phyloP scores from a whole-genome alignment of 23 tunicate species.

The Halocynthia aurantium region DNA sequence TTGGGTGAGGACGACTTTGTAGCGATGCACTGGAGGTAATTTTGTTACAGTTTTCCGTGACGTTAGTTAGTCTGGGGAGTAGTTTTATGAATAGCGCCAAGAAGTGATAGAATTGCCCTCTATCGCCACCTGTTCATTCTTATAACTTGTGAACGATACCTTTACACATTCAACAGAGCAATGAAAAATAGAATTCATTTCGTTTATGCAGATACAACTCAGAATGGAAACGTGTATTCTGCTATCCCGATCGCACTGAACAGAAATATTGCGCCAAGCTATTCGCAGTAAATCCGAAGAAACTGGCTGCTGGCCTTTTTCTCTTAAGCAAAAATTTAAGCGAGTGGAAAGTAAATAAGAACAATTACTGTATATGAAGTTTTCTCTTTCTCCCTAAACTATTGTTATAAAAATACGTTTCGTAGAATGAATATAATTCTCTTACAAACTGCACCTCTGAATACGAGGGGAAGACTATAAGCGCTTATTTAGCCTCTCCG shows the following conservation, averaged over 20 bases:
- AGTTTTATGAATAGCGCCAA: not conserved
- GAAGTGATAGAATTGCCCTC: not conserved
- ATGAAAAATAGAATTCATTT: not conserved
- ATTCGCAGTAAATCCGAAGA: not conserved
- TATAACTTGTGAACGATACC: not conserved
- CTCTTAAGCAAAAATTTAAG: no score
- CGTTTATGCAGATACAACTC: conserved; percentile 2
- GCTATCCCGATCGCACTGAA: conserved; percentile 22
- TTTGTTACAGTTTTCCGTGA: not conserved
- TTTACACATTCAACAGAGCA: not conserved
- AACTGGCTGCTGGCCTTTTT: not conserved
- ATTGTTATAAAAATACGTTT: no score
- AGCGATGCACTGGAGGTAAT: conserved; percentile 22
- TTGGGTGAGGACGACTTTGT: not conserved
- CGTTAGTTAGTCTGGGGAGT: not conserved
- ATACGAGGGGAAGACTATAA: no score
- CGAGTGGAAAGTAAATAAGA: no score
- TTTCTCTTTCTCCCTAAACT: no score
- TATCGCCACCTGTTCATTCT: not conserved
- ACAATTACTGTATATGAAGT: no score
- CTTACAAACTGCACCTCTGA: no score
- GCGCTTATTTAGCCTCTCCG: no score
- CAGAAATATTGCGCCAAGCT: conserved; percentile 14
- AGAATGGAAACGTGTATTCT: conserved; percentile 12
- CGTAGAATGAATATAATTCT: no score